phyloP scores from a whole-genome alignment of 2,888 invertebrate genomes.

The Emmelina monodactyla region DNA sequence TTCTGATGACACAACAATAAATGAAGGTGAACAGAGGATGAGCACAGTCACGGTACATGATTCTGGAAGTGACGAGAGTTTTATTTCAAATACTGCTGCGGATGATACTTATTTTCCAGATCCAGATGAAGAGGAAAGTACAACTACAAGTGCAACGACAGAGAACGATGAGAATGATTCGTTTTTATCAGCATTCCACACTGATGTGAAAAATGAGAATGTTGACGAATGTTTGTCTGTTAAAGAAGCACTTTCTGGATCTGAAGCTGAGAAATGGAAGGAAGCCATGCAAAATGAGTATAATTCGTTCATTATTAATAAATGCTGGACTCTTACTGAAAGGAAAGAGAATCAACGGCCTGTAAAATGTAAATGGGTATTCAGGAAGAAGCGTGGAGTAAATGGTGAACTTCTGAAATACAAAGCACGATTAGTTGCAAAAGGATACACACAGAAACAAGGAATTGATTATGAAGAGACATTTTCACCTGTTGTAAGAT shows the following conservation, averaged over 20 bases:
- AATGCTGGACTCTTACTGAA: conserved; percentile 10
- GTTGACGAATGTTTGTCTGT: conserved; percentile 6
- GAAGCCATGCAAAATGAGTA: conserved; percentile 13
- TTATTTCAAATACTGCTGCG: conserved; percentile 2
- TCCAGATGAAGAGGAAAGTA: neutral
- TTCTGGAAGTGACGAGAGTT: conserved; percentile 1
- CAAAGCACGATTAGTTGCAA: conserved; percentile 13
- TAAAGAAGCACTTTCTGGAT: conserved; percentile 6
- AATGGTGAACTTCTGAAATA: conserved; percentile 8
- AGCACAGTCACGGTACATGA: neutral
- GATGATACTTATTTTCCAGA: conserved; percentile 11
- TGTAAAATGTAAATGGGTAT: conserved; percentile 9
- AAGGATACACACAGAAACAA: conserved; percentile 10
- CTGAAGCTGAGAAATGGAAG: conserved; percentile 7
- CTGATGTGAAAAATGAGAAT: too few species aligned
- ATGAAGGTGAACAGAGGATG: conserved; percentile 1
- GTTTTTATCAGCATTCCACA: neutral
- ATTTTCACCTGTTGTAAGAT: conserved; percentile 14
- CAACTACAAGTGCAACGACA: neutral
- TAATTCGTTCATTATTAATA: conserved; percentile 9
- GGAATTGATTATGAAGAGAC: conserved; percentile 12
- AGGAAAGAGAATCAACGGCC: conserved; percentile 6
- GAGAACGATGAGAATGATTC: too few species aligned
- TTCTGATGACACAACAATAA: conserved; percentile 6
- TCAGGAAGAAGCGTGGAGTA: conserved; percentile 8